phyloP scores from a whole-genome alignment of 1,140 invertebrate genomes.

The Sipha flava region DNA sequence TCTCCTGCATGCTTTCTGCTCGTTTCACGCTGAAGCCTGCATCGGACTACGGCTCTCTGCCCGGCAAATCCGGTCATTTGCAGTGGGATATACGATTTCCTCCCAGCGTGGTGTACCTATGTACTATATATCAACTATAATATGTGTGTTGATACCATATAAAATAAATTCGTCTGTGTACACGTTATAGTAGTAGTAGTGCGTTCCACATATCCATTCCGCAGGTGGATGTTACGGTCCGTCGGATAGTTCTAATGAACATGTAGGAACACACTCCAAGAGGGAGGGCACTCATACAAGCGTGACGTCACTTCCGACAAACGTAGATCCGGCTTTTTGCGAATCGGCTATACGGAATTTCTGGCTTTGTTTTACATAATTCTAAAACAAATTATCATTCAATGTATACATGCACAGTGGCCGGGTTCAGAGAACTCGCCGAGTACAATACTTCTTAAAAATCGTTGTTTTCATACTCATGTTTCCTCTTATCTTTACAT shows the following conservation, averaged over 20 bases:
- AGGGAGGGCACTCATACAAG: neutral
- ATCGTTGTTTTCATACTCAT: too few relatives aligned
- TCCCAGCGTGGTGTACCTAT: neutral
- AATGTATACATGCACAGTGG: too few relatives aligned
- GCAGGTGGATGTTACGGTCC: conserved; percentile 22
- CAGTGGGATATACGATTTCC: conserved; percentile 1
- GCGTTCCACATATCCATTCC: conserved; percentile 6
- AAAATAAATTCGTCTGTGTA: neutral
- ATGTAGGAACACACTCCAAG: neutral
- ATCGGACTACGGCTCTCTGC: neutral
- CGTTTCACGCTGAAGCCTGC: neutral
- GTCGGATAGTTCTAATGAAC: neutral
- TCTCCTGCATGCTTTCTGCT: conserved; percentile 4
- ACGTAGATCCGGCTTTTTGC: conserved; percentile 6
- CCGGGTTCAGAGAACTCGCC: neutral
- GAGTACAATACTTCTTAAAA: too few relatives aligned
- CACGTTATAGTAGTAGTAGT: neutral
- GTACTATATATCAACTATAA: too few relatives aligned
- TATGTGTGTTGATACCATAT: neutral
- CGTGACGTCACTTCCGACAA: neutral
- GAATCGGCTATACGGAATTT: neutral
- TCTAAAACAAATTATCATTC: too few relatives aligned
- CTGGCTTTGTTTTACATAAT: neutral
- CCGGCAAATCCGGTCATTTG: neutral
- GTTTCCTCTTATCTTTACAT: too few relatives aligned